Conservation (phyloP, 2,797 vertebrate genomes). For the Halcyon chelicuti region DNA sequence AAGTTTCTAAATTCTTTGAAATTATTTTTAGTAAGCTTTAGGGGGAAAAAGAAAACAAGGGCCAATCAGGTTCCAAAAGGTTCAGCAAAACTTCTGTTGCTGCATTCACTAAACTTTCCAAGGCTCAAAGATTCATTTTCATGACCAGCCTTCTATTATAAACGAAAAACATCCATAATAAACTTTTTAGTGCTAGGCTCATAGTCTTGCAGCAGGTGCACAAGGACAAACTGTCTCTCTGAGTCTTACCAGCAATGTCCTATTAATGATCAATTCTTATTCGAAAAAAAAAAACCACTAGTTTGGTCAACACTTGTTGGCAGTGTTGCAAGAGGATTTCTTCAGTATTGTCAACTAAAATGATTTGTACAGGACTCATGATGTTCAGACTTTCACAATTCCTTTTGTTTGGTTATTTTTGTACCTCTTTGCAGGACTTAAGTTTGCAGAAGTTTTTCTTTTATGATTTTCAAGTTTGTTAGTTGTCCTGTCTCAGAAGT, state of each 20-base stretch:
- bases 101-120: not conserved
- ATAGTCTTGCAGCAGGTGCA: not conserved
- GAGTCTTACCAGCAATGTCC: not conserved
- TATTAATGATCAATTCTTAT: not conserved
- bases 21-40: not conserved
- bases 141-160: rapidly evolving
- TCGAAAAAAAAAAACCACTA: rapidly evolving
- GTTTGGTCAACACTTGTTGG: not conserved
- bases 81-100: not conserved
- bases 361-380: not conserved
- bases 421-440: not conserved
- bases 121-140: not conserved
- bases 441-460: not conserved
- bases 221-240: not conserved
- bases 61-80: not conserved
- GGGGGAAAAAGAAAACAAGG: rapidly evolving
- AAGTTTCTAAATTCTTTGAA: not conserved
- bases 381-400: not conserved
- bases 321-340: not conserved
- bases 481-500: not conserved
- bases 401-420: not conserved
- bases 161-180: not conserved
- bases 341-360: not conserved
- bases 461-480: not conserved
- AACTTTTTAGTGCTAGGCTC: not conserved